Evolutionary conservation across 2,113 vertebrate species (phyloP).

Genomic region (Saguinus midas): DNA sequence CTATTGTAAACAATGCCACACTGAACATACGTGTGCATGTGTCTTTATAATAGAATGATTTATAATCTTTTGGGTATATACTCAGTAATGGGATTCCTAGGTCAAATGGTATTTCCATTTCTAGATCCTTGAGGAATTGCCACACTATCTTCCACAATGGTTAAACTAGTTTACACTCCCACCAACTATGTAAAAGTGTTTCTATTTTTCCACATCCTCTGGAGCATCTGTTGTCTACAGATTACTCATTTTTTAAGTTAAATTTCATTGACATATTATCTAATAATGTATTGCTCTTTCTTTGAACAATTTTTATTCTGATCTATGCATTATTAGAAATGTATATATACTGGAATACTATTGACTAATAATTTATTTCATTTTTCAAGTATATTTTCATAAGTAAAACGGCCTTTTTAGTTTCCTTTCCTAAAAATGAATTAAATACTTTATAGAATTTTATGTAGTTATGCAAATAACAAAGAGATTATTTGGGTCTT

Average conservation of each 20-base stretch:
- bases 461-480: not conserved
- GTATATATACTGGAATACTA: not conserved
- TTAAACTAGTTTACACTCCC: too few species aligned
- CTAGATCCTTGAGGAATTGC: too few species aligned
- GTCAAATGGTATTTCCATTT: too few species aligned
- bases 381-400: not conserved
- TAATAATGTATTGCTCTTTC: not conserved
- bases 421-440: not conserved
- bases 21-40: too few species aligned
- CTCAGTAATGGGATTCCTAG: too few species aligned
- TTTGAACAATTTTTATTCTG: not conserved
- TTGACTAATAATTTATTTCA: not conserved
- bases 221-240: too few species aligned
- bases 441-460: not conserved
- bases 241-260: not conserved
- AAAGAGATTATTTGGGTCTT: not conserved
- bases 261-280: not conserved
- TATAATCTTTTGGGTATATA: too few species aligned
- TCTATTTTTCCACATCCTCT: too few species aligned
- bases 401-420: not conserved
- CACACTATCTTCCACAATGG: too few species aligned
- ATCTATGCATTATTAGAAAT: not conserved
- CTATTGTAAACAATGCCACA: fast-evolving
- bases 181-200: too few species aligned
- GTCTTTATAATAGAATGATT: too few species aligned